Conservation (phyloP, 1,140 invertebrate genomes). For the Drosophila auraria region DNA sequence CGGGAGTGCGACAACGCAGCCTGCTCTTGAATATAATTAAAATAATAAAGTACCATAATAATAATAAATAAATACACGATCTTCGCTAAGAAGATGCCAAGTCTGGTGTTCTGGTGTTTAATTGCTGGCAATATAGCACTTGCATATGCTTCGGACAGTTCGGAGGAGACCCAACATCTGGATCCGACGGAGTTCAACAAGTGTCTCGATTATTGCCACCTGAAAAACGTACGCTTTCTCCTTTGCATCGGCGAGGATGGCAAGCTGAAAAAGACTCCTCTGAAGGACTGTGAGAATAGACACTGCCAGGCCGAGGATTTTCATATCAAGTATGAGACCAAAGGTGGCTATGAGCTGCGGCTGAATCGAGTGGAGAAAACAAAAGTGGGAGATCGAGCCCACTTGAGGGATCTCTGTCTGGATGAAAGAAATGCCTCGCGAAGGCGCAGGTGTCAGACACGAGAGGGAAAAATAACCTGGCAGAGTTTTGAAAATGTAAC, state of each 20-base stretch:
- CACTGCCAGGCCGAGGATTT: slow-evolving; percentile 47
- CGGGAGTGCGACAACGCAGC: slow-evolving; percentile 30
- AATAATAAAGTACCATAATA: neutral
- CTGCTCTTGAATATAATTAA: slow-evolving; percentile 20
- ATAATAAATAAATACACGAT: neutral
- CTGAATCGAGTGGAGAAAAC: slow-evolving; percentile 48
- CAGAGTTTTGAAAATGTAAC: slow-evolving; percentile 23
- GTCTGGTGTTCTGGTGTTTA: slow-evolving; percentile 17
- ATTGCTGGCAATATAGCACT: slow-evolving; percentile 26
- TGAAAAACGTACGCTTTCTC: slow-evolving; percentile 33
- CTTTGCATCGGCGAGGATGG: slow-evolving; percentile 25
- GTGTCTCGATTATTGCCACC: slow-evolving; percentile 39
- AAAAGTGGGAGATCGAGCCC: slow-evolving; percentile 36
- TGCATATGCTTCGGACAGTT: slow-evolving; percentile 9
- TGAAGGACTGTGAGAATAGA: slow-evolving; percentile 2
- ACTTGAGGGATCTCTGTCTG: slow-evolving; percentile 51
- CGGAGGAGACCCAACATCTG: slow-evolving; percentile 4
- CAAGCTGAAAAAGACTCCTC: slow-evolving; percentile 13
- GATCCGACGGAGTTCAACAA: slow-evolving; percentile 4
- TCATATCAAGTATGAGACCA: slow-evolving; percentile 33
- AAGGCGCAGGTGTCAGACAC: slow-evolving; percentile 35
- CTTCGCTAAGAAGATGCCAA: slow-evolving; percentile 13
- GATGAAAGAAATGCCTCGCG: slow-evolving; percentile 47
- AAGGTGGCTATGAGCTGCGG: slow-evolving; percentile 3
- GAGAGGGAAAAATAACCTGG: slow-evolving; percentile 45